phyloP scores from a whole-genome alignment of 2,888 invertebrate genomes.

The Sinopyrophorus schimmeli region DNA sequence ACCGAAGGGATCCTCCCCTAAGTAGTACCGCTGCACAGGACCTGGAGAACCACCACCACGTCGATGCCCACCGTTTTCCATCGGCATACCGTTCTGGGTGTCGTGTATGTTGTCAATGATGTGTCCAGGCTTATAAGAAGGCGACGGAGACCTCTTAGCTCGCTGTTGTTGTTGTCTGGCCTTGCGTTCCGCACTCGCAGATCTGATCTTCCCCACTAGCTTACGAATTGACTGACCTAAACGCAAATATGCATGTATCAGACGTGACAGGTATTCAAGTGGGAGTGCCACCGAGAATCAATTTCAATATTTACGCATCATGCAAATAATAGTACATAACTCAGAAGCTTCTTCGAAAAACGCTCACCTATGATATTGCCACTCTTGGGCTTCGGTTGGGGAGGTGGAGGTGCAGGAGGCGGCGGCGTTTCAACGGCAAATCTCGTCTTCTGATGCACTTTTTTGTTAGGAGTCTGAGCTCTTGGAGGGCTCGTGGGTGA shows the following conservation, averaged over 20 bases:
- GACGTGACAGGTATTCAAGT: slow-evolving; percentile 23
- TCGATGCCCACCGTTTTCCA: slow-evolving; percentile 40
- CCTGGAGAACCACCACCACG: slow-evolving; percentile 54
- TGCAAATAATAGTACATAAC: too few relatives aligned
- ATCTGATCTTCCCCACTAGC: slow-evolving; percentile 79
- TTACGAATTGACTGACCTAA: slow-evolving; percentile 82
- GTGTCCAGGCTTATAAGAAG: slow-evolving; percentile 61
- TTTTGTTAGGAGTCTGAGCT: slow-evolving; percentile 57
- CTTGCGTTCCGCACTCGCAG: slow-evolving; percentile 71
- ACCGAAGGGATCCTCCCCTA: slow-evolving; percentile 85
- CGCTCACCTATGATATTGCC: slow-evolving; percentile 54
- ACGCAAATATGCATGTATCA: slow-evolving; percentile 19
- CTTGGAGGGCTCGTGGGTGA: slow-evolving; percentile 60
- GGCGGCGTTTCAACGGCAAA: slow-evolving; percentile 60
- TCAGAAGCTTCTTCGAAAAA: too few relatives aligned
- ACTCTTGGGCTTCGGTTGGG: slow-evolving; percentile 51
- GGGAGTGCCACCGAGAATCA: slow-evolving; percentile 24
- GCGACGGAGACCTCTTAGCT: slow-evolving; percentile 62
- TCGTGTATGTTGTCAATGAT: slow-evolving; percentile 59
- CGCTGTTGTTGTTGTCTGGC: slow-evolving; percentile 60
- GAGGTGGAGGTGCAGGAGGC: too few relatives aligned
- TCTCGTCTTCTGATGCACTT: slow-evolving; percentile 71
- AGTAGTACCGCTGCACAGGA: slow-evolving; percentile 77
- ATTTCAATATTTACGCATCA: slow-evolving; percentile 3
- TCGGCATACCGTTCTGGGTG: slow-evolving; percentile 36